These are phyloP conservation scores for Ooceraea biroi DNA, from an alignment of 1,140 invertebrate genomes.

Conservation along the genomic window DNA sequence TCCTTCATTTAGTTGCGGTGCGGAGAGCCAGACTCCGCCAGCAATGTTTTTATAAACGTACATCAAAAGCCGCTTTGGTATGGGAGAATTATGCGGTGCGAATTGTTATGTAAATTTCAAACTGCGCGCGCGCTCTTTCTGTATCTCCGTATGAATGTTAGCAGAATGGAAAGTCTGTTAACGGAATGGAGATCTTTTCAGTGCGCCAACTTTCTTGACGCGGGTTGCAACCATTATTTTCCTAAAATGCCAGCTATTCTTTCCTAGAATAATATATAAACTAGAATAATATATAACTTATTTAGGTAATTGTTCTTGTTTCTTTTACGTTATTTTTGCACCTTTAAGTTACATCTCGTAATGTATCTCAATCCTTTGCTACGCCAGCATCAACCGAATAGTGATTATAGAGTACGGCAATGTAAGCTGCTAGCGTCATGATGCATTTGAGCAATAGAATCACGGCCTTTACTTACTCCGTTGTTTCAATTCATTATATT, in stretches of 20 bases:
- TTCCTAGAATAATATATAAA: not conserved
- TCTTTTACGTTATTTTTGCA: not conserved
- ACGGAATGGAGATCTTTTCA: slow-evolving; percentile 4
- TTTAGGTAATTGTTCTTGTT: not conserved
- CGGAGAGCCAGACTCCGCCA: not conserved
- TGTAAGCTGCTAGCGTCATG: too few species aligned
- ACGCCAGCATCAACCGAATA: too few species aligned
- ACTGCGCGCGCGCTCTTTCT: slow-evolving; percentile 1
- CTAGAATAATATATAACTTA: too few species aligned
- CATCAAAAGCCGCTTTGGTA: slow-evolving; percentile 6
- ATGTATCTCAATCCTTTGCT: too few species aligned
- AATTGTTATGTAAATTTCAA: slow-evolving; percentile 33
- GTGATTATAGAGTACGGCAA: too few species aligned
- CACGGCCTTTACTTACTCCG: too few species aligned
- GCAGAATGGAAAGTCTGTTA: slow-evolving; percentile 1
- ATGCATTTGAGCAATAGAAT: too few species aligned
- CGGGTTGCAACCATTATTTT: not conserved
- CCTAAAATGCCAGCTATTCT: not conserved
- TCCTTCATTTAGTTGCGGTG: slow-evolving; percentile 40
- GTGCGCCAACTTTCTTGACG: not conserved
- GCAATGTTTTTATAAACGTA: slow-evolving; percentile 18
- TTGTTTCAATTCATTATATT: too few species aligned
- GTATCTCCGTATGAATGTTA: slow-evolving; percentile 7
- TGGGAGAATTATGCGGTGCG: slow-evolving; percentile 10
- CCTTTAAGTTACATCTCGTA: not conserved